Conservation (phyloP, 2,797 vertebrate genomes). For the Macropodus opercularis region DNA sequence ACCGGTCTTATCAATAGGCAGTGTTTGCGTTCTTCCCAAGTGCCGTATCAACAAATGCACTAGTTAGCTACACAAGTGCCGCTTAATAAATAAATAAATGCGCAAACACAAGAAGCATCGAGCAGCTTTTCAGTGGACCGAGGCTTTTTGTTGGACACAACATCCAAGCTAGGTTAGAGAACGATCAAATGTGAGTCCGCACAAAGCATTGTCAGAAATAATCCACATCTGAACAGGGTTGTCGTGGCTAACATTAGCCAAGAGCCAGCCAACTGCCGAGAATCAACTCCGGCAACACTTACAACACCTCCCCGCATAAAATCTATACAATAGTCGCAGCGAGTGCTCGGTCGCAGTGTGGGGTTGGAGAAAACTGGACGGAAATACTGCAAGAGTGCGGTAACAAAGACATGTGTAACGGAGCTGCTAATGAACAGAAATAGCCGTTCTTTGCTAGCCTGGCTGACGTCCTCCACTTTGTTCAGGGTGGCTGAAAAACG, state of each 20-base stretch:
- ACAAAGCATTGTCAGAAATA: constrained; percentile 61
- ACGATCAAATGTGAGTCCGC: constrained; percentile 35
- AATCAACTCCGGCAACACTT: constrained; percentile 67
- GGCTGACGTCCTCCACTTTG: constrained; percentile 78
- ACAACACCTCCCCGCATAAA: constrained; percentile 47
- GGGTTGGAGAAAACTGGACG: constrained; percentile 27
- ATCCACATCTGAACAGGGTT: constrained; percentile 47
- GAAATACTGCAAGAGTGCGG: constrained; percentile 40
- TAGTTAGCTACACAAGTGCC: constrained; percentile 50
- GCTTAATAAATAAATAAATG: constrained; percentile 46
- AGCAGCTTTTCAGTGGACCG: constrained; percentile 36
- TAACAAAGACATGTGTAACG: constrained; percentile 66
- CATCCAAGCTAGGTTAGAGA: constrained; percentile 22
- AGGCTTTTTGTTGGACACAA: constrained; percentile 21
- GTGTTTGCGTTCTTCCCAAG: constrained; percentile 22
- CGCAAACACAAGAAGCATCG: constrained; percentile 28
- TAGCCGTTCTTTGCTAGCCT: constrained; percentile 67
- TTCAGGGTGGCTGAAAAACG: constrained; percentile 66
- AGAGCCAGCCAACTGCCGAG: constrained; percentile 55
- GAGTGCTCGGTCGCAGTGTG: constrained; percentile 23
- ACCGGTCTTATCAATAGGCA: constrained; percentile 1
- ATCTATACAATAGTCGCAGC: constrained; percentile 50
- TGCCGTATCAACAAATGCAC: constrained; percentile 57
- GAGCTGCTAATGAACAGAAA: constrained; percentile 66
- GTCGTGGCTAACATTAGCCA: constrained; percentile 72